Conservation (phyloP, 2,113 vertebrate genomes). For the Opisthocomus hoazin region DNA sequence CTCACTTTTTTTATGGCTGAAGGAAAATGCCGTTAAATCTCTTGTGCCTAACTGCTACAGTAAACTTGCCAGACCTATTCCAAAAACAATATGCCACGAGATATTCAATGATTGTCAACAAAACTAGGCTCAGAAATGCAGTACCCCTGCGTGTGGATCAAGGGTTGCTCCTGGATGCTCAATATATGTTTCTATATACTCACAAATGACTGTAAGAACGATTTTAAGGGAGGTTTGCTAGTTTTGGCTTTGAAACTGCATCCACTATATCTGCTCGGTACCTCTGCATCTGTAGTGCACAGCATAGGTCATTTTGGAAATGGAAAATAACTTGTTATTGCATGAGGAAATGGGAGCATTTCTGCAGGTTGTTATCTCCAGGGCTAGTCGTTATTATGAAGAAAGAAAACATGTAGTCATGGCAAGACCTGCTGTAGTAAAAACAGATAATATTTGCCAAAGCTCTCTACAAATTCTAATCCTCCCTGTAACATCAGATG, state of each 20-base stretch:
- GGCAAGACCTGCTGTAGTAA: neutral
- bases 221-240: neutral
- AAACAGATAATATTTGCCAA: neutral
- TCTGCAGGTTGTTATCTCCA: neutral
- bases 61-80: neutral
- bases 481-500: neutral
- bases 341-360: neutral
- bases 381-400: neutral
- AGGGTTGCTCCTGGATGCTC: neutral
- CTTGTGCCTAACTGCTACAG: neutral
- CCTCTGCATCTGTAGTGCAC: fast-evolving
- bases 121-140: neutral
- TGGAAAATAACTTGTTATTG: neutral
- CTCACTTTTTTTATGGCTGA: neutral
- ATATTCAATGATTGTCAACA: neutral
- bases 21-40: neutral
- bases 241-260: neutral
- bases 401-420: neutral
- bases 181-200: neutral
- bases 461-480: neutral
- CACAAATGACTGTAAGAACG: neutral
- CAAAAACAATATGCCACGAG: fast-evolving
- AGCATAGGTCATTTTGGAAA: neutral
- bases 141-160: fast-evolving
- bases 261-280: fast-evolving